Evolutionary conservation across 2,797 vertebrate species (phyloP).

Genomic region (Gouania willdenowi): DNA sequence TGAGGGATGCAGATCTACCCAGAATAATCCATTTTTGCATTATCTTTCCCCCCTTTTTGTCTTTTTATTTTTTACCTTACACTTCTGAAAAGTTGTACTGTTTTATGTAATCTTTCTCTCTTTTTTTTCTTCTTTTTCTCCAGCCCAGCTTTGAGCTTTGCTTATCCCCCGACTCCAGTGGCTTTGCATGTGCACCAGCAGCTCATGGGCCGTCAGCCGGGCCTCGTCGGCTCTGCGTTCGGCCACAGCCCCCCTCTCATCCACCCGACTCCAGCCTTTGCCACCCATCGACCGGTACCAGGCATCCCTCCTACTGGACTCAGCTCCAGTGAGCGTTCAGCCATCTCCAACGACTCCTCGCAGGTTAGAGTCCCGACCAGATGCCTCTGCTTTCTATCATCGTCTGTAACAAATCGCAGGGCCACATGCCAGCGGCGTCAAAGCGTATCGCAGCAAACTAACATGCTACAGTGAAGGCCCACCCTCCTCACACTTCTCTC

Average conservation of each 20-base stretch:
- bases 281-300: conserved; percentile 88
- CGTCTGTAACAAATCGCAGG: conserved; percentile 58
- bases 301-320: conserved; percentile 86
- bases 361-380: conserved; percentile 82
- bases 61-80: conserved; percentile 5
- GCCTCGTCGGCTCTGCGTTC: conserved; percentile 89
- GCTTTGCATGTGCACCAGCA: conserved; percentile 95
- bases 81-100: conserved; percentile 15
- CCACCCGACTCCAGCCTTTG: conserved; percentile 91
- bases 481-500: conserved; percentile 46
- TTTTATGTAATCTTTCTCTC: conserved; percentile 5
- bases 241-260: conserved; percentile 96
- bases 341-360: conserved; percentile 84
- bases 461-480: conserved; percentile 46
- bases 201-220: conserved; percentile 89
- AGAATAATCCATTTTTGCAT: conserved; percentile 70
- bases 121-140: background rate
- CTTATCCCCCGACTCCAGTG: conserved; percentile 92
- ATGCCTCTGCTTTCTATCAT: conserved; percentile 21
- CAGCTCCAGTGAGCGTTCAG: conserved; percentile 84
- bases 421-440: conserved; percentile 38
- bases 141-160: conserved; percentile 90
- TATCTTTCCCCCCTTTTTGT: conserved; percentile 18
- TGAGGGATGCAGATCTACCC: conserved; percentile 59
- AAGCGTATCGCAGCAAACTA: conserved; percentile 8